Evolutionary conservation across 2,888 invertebrate species (phyloP), one percentile per base, ranked within the genome.

Genomic region (Caenorhabditis uteleia): DNA sequence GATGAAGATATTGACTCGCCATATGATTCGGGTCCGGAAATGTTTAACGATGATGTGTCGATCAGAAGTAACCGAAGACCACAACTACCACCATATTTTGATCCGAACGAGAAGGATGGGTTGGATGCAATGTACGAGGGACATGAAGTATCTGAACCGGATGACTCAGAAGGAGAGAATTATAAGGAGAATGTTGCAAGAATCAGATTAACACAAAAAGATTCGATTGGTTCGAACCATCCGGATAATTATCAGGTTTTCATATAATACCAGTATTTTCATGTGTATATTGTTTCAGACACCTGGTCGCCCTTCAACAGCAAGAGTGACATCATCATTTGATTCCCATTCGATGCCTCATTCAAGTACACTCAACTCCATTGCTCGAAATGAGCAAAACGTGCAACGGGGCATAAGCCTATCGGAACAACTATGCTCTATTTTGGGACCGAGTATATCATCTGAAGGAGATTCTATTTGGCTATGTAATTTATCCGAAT

Each of bases 11-110:
- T 58, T 0, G 58, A 58, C 31, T 58, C 58, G 2, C 58, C 59
- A n/a, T n/a, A n/a, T n/a, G 66, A 66, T 43, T 67, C 61, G 1
- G 61, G 69, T 31, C 69, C 60, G 0, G 74, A 70, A 40, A 54
- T 67, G 50, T 50, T 60, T 33, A 58, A 54, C 12, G 80, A 80
- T 50, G 79, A 82, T 21, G 53, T 70, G 8, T 75, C 75, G 23
- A 80, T 80, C 29, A 64, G 76, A 6, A 74, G 74, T 23, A 81
- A 80, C 45, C 79, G 80, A 2, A 66, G 82, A 4, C 82, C 82
- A 1, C 76, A 72, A 6, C 65, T 82, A 1, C 68, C 67, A 21
- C 79, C 76, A 8, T 76, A 65, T 38, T 76, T 76, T 38, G 68
- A 60, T 21, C 45, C 64, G 14, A 53, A 55, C n/a, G n/a, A n/a